A percentile compares a stretch with the other conserved stretches of the same genome.
Conservation (phyloP, 2,113 vertebrate genomes). For the Stigmatopora nigra region DNA sequence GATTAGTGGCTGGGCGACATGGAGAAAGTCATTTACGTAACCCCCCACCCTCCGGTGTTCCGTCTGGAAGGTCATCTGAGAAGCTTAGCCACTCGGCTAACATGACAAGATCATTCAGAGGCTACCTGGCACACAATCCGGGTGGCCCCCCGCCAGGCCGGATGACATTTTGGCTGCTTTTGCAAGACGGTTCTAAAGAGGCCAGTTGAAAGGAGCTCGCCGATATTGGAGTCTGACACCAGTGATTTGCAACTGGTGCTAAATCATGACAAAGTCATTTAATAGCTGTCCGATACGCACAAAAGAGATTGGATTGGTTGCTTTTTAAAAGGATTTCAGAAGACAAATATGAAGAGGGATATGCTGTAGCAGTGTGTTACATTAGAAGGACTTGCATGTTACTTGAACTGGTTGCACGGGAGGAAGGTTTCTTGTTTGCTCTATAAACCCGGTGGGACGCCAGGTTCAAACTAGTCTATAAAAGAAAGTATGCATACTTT, state of each 20-base stretch:
- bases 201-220: not conserved
- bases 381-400: not conserved
- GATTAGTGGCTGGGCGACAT: slow-evolving; percentile 51
- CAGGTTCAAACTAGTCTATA: too few species aligned
- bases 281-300: not conserved
- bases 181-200: not conserved
- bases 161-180: not conserved
- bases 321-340: not conserved
- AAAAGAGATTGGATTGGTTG: not conserved
- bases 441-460: too few species aligned
- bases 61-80: slow-evolving; percentile 47
- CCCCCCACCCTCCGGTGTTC: slow-evolving; percentile 12
- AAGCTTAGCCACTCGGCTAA: slow-evolving; percentile 46
- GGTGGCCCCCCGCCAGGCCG: not conserved
- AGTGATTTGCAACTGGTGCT: not conserved
- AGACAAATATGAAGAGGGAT: not conserved
- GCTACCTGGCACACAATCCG: slow-evolving; percentile 32
- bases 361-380: too few species aligned
- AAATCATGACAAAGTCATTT: not conserved
- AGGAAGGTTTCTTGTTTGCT: not conserved
- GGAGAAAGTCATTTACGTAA: slow-evolving; percentile 57
- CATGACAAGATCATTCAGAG: slow-evolving; percentile 49
- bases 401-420: not conserved
- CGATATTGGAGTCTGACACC: not conserved
- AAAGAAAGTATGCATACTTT: slow-evolving; percentile 11